phyloP scores from a whole-genome alignment of 2,888 invertebrate genomes.

The Trachelus troglodyta region DNA sequence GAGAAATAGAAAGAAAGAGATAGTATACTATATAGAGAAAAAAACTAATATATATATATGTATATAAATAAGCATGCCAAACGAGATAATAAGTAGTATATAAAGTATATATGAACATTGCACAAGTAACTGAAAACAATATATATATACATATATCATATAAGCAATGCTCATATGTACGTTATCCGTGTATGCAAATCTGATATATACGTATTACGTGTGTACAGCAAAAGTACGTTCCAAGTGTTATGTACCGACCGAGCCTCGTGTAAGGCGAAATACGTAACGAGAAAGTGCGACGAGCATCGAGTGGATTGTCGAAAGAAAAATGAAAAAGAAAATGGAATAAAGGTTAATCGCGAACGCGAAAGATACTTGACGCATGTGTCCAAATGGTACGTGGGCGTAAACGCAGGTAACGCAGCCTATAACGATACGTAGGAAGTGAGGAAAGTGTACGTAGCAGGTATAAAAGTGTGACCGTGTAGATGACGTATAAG shows the following conservation, averaged over 20 bases:
- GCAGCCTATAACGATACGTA: not conserved
- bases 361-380: not conserved
- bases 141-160: not conserved
- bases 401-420: not conserved
- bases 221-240: not conserved
- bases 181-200: not conserved
- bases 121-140: not conserved
- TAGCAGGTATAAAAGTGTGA: not conserved
- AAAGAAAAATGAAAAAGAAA: not conserved
- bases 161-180: too few species aligned
- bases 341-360: not conserved
- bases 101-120: not conserved
- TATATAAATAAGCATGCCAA: constrained; percentile 13
- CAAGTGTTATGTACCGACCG: not conserved
- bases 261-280: not conserved
- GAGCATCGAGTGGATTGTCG: not conserved
- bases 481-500: not conserved
- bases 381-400: not conserved
- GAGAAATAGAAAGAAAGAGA: not conserved
- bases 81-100: constrained; percentile 17
- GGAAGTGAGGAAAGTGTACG: not conserved
- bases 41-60: not conserved
- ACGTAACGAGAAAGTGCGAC: not conserved
- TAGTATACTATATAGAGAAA: constrained; percentile 11
- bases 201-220: not conserved